Base-by-base conservation (phyloP, 2,113 vertebrate species). In the Labeo catla region DNA sequence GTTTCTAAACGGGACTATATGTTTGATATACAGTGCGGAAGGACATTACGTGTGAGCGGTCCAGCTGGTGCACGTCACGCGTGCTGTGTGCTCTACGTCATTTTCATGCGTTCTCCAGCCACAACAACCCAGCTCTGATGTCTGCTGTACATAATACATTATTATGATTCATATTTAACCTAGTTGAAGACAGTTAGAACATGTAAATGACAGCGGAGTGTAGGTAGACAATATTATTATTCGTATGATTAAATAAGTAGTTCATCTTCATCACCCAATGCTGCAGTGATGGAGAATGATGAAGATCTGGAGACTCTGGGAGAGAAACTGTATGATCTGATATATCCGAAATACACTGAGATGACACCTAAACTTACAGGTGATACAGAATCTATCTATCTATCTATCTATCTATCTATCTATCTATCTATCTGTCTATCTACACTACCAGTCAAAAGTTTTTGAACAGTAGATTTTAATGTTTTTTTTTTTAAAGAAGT, bases 291-390 rank as follows among this genome's bases (percentile, higher is more conserved):
- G 95, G 93, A 93, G 8, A 89, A 89, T 34, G 90, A 92, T 39
- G 93, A 93, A n/a, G 90, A 94, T 84, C 39, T 95, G 82, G 95
- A 95, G 84, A 83, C 86, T 54, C 87, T 95, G 74, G 95, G 95
- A 47, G 95, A 95, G 81, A 90, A 93, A 74, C 88, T 96, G 77
- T 96, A 95, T 89, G 57, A 63, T 81, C 68, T 90, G 61, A 93
- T 96, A 88, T 91, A 91, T 85, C 91, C 90, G 36, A 91, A 92
- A 89, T 91, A 96, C 72, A 86, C 88, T 66, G 94, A 95, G 8
- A 59, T 90, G 74, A 92, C 95, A 84, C 93, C 93, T 1, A 95
- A 96, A 92, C 93, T 96, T 72, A 96, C 95, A 91, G 95, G 95
- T 95, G 77, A 90, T 13, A 73, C 16, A 54, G 15, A 11, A 15